phyloP scores from a whole-genome alignment of 2,888 invertebrate genomes.

The Melipona bicolor region DNA sequence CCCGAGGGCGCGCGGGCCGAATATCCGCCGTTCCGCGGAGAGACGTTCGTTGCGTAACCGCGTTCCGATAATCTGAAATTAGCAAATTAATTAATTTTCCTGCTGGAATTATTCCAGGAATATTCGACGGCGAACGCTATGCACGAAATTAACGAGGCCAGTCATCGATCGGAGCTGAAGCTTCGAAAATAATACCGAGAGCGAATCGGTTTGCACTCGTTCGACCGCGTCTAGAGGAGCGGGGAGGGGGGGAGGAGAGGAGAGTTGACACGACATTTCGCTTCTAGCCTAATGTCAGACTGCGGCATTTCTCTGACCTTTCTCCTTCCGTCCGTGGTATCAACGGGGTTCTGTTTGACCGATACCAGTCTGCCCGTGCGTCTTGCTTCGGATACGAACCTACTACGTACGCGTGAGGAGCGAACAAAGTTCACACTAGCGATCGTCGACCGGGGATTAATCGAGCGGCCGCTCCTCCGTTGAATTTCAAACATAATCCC shows the following conservation, averaged over 20 bases:
- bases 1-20: conserved; percentile 49
- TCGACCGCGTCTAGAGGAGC: neutral
- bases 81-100: conserved; percentile 64
- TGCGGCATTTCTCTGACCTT: conserved; percentile 81
- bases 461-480: neutral
- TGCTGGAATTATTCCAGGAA: conserved; percentile 29
- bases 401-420: conserved; percentile 10
- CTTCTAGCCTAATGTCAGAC: conserved; percentile 76
- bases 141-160: conserved; percentile 8
- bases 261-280: conserved; percentile 75
- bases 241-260: neutral
- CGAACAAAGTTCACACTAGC: neutral
- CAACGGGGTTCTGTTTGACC: conserved; percentile 17
- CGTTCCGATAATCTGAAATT: conserved; percentile 59
- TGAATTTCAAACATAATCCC: conserved; percentile 29
- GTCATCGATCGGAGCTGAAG: conserved; percentile 13
- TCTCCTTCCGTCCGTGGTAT: conserved; percentile 54
- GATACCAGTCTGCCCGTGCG: conserved; percentile 20
- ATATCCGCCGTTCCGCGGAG: conserved; percentile 41
- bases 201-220: neutral
- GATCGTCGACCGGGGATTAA: conserved; percentile 25
- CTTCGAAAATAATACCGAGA: conserved; percentile 5
- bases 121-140: conserved; percentile 14
- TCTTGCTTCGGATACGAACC: neutral
- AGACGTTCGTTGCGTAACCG: conserved; percentile 53